These are phyloP conservation scores for Notamacropus eugenii DNA, from an alignment of 2,797 vertebrate species.

Conservation along the genomic window DNA sequence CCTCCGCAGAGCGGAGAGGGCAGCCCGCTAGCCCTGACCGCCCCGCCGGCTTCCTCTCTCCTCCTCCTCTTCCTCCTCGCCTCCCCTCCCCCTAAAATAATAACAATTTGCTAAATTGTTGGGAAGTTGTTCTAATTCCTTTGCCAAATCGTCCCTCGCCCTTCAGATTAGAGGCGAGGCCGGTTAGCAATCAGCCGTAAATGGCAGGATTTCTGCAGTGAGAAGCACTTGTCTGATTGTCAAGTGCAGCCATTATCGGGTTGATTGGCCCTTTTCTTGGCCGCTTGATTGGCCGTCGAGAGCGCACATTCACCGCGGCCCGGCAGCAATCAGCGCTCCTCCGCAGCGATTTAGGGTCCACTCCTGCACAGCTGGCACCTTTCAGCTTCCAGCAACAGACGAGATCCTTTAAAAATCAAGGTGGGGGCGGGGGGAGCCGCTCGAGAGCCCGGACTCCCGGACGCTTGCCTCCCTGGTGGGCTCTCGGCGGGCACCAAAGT, in stretches of 20 bases:
- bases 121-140: slow-evolving; percentile 96
- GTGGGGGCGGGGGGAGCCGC: slow-evolving; percentile 11
- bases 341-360: slow-evolving; percentile 90
- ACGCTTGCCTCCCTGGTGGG: slow-evolving; percentile 76
- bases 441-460: slow-evolving; percentile 77
- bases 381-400: slow-evolving; percentile 85
- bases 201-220: slow-evolving; percentile 94
- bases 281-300: slow-evolving; percentile 94
- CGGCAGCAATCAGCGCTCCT: slow-evolving; percentile 93
- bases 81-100: slow-evolving; percentile 89
- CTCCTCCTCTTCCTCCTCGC: slow-evolving; percentile 20
- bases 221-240: slow-evolving; percentile 98
- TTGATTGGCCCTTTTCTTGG: slow-evolving; percentile 94
- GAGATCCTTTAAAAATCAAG: slow-evolving; percentile 67
- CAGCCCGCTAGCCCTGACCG: slow-evolving; percentile 72
- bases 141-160: slow-evolving; percentile 93
- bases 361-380: slow-evolving; percentile 90
- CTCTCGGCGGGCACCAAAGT: background rate
- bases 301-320: slow-evolving; percentile 89
- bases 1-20: slow-evolving; percentile 73
- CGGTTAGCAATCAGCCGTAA: slow-evolving; percentile 97
- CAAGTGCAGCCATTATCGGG: slow-evolving; percentile 97
- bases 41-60: slow-evolving; percentile 62
- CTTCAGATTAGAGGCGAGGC: slow-evolving; percentile 91
- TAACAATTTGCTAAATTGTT: slow-evolving; percentile 94